Conservation (phyloP, 1,140 invertebrate genomes). For the Tachypleus tridentatus region DNA sequence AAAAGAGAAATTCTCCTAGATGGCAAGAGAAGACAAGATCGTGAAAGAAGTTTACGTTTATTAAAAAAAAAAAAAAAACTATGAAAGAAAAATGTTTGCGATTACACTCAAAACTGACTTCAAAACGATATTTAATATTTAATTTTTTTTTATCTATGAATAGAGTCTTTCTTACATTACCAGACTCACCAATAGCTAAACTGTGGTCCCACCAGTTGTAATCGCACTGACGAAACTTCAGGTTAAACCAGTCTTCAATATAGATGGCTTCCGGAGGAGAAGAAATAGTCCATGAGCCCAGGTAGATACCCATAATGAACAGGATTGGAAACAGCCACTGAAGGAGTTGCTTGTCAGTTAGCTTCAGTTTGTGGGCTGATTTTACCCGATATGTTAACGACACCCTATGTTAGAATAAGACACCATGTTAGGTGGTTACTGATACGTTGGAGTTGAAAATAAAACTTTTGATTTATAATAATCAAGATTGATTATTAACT, state of each 20-base stretch:
- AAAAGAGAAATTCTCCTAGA: constrained; percentile 70
- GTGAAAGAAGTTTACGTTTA: too few relatives aligned
- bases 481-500: too few relatives aligned
- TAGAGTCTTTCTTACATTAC: neutral
- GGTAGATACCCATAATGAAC: constrained; percentile 71
- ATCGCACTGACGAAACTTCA: constrained; percentile 73
- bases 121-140: too few relatives aligned
- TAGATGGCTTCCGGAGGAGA: constrained; percentile 59
- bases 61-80: too few relatives aligned
- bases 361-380: constrained; percentile 78
- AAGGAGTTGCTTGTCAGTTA: constrained; percentile 77
- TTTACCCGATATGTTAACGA: constrained; percentile 88
- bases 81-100: too few relatives aligned
- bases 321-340: constrained; percentile 85
- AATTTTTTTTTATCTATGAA: too few relatives aligned
- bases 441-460: too few relatives aligned
- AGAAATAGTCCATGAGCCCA: constrained; percentile 77
- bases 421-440: too few relatives aligned
- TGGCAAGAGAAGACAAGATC: constrained; percentile 18
- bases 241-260: constrained; percentile 53
- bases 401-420: constrained; percentile 47
- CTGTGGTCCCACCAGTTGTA: constrained; percentile 91
- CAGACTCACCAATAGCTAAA: constrained; percentile 58
- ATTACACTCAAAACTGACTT: too few relatives aligned
- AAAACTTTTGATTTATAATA: too few relatives aligned